Conservation (phyloP, 2,113 vertebrate genomes). For the Plestiodon gilberti region DNA sequence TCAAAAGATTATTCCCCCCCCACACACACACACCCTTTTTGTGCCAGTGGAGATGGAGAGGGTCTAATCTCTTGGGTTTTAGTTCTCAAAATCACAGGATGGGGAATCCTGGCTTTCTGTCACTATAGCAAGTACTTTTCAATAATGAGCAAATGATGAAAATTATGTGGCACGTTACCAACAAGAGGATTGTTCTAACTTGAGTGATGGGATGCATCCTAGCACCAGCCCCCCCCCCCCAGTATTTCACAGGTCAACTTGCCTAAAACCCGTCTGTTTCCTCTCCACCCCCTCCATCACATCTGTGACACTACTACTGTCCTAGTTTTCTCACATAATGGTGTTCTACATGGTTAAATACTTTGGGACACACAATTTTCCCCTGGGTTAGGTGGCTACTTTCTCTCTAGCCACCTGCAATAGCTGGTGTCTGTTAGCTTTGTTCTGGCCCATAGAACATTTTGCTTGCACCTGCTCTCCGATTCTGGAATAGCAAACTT, state of each 20-base stretch:
- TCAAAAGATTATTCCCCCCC: not conserved
- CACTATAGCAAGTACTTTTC: too few relatives aligned
- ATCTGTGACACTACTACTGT: too few relatives aligned
- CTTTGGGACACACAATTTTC: not conserved
- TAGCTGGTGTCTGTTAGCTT: not conserved
- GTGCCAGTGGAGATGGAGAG: not conserved
- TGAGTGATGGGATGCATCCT: not conserved
- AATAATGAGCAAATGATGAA: not conserved
- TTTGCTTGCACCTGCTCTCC: not conserved
- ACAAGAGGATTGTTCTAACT: not conserved
- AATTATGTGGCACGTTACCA: not conserved
- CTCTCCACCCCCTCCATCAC: not conserved
- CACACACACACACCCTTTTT: too few relatives aligned
- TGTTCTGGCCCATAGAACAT: too few relatives aligned
- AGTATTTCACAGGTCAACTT: not conserved
- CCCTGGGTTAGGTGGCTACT: not conserved
- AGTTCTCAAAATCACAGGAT: not conserved
- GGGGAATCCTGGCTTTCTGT: not conserved
- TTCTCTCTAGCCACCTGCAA: not conserved
- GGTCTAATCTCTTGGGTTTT: not conserved
- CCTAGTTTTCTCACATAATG: too few relatives aligned
- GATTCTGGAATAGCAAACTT: not conserved
- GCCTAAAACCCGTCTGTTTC: not conserved
- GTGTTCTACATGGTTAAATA: not conserved
- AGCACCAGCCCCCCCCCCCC: not conserved